These are phyloP conservation scores for Scrobipalpa costella DNA, from an alignment of 2,888 invertebrate genomes.

Conservation along the genomic window DNA sequence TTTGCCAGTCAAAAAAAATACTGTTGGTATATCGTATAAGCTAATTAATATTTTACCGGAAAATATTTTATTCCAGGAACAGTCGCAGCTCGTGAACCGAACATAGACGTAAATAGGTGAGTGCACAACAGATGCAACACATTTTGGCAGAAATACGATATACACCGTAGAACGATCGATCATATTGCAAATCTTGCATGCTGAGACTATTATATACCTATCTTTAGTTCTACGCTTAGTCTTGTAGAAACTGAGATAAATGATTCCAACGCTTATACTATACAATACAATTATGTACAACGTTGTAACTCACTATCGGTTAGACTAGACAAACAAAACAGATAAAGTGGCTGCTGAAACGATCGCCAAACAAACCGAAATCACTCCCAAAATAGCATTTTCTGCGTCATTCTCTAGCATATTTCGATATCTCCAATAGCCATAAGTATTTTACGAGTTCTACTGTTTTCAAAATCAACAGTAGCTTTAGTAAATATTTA, in stretches of 20 bases:
- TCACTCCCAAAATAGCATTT: slow-evolving; percentile 47
- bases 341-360: slow-evolving; percentile 43
- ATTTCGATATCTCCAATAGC: slow-evolving; percentile 37
- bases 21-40: too few species aligned
- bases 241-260: too few species aligned
- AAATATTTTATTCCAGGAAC: slow-evolving; percentile 54
- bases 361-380: slow-evolving; percentile 45
- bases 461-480: slow-evolving; percentile 42
- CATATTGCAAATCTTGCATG: neutral
- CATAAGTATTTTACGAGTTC: slow-evolving; percentile 31
- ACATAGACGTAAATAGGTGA: slow-evolving; percentile 70
- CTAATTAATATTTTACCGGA: too few species aligned
- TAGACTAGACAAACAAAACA: neutral
- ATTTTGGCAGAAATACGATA: slow-evolving; percentile 30
- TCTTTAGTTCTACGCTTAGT: too few species aligned
- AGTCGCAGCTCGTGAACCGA: slow-evolving; percentile 54
- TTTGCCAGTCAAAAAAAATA: too few species aligned
- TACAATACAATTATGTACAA: too few species aligned
- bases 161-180: neutral
- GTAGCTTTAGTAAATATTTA: slow-evolving; percentile 49
- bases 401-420: slow-evolving; percentile 55
- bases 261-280: too few species aligned
- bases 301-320: too few species aligned
- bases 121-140: slow-evolving; percentile 40
- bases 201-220: too few species aligned